Evolutionary conservation across 2,888 invertebrate species (phyloP).

Genomic region (Tetrapedia diversipes): DNA sequence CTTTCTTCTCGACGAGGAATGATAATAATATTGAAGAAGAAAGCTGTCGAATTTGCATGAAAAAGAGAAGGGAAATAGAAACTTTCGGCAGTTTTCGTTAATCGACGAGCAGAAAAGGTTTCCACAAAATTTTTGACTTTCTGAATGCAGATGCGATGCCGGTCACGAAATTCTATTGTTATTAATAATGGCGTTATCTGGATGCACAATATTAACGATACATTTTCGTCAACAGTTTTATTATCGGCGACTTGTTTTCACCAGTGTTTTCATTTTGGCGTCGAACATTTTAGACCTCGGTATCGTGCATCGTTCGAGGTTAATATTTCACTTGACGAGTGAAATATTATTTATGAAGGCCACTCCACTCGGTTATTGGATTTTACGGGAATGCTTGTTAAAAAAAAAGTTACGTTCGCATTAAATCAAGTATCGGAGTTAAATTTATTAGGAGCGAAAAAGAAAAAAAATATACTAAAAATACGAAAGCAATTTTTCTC

Average conservation of each 20-base stretch:
- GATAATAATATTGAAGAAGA: not conserved
- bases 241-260: not conserved
- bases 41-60: not conserved
- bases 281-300: not conserved
- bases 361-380: no score
- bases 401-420: not conserved
- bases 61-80: no score
- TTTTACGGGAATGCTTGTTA: not conserved
- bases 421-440: not conserved
- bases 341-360: not conserved
- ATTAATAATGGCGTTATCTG: not conserved
- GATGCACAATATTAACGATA: no score
- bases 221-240: not conserved
- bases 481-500: no score
- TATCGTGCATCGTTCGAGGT: not conserved
- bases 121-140: no score
- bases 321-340: not conserved
- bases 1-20: slow-evolving; percentile 4
- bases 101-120: no score
- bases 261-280: not conserved
- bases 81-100: no score
- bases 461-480: no score
- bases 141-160: no score
- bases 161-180: not conserved
- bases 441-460: no score